Percentiles rank a stretch among this genome's conserved stretches.
Evolutionary conservation across 1,140 invertebrate genomes (phyloP).

Genomic region (Whitmania pigra): DNA sequence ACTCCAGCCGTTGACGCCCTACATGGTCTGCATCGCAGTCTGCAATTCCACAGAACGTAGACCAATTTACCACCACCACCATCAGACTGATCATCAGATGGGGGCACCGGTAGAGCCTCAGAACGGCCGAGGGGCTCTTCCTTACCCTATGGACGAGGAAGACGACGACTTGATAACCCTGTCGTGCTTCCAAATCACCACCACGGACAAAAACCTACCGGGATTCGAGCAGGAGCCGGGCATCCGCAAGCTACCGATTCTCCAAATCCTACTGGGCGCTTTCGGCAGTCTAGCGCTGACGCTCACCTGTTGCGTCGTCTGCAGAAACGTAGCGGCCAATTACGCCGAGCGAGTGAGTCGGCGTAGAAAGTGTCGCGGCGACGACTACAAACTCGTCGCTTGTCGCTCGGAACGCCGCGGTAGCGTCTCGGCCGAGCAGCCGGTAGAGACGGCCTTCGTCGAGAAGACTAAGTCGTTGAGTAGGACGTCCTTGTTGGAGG

Average conservation of each 20-base stretch:
- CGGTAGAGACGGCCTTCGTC: neutral
- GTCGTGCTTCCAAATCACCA: neutral
- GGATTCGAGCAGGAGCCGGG: conserved; percentile 2
- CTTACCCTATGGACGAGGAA: neutral
- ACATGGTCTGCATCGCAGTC: neutral
- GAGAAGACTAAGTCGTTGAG: neutral
- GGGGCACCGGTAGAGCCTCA: neutral
- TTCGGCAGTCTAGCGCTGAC: neutral
- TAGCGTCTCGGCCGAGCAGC: neutral
- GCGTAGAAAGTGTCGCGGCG: neutral
- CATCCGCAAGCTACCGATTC: neutral
- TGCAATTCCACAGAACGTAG: neutral
- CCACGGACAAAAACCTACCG: neutral
- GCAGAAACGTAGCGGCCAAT: neutral
- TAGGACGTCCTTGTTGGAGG: conserved; percentile 1
- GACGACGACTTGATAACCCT: neutral
- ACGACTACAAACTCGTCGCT: conserved; percentile 1
- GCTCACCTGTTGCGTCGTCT: neutral
- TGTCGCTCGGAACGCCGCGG: conserved; percentile 1
- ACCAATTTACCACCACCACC: too few relatives aligned
- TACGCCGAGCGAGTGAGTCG: neutral
- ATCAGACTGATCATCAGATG: too few relatives aligned
- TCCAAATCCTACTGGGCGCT: conserved; percentile 2
- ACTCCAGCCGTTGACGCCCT: neutral
- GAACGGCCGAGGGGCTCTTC: neutral